Evolutionary conservation across 2,797 vertebrate genomes (phyloP), one percentile per base, ranked within the genome.

Genomic region (Sparus aurata): DNA sequence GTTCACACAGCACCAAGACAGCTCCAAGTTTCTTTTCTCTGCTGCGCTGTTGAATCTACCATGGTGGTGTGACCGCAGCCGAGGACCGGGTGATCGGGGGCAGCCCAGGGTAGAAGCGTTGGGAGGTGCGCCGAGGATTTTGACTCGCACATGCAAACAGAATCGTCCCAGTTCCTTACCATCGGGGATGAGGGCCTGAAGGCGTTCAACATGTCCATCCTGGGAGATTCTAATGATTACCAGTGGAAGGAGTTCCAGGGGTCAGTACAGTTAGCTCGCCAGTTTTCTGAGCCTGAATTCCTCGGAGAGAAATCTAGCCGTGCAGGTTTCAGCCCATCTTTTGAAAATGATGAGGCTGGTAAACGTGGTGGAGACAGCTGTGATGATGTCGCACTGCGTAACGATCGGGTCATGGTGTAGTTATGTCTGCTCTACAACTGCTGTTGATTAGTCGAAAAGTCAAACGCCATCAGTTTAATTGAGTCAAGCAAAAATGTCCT

Each of bases 191-290:
- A 88, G 57, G 62, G 62, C 61, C 59, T 83, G 18, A 50, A 66
- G 73, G 80, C 84, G 25, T 87, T 90, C 69, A 86, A 69, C 78
- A 91, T 93, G 91, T 89, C 89, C 3, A 12, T 82, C 59, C 20
- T 88, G 71, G 87, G 87, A 85, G 92, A 94, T n/a, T 1, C 23
- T 67, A 76, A 68, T 82, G 94, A 93, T 69, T 95, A 95, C 88
- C 88, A 89, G 65, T 95, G 95, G 95, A 93, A 93, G 86, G 94
- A 94, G 89, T 93, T 95, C 72, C 94, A 95, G 61, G 94, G 94
- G 95, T 95, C 83, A 90, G 95, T 95, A 90, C 47, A 53, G 27
- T 50, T 7, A n/a, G 59, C 61, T 12, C 22, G 25, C 10, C 23
- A 11, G 11, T 22, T 63, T 67, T 78, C 9, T 2, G 2, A 38